Base-by-base conservation (phyloP, 1,140 invertebrate genomes). In the Drosophila pallidifrons region DNA sequence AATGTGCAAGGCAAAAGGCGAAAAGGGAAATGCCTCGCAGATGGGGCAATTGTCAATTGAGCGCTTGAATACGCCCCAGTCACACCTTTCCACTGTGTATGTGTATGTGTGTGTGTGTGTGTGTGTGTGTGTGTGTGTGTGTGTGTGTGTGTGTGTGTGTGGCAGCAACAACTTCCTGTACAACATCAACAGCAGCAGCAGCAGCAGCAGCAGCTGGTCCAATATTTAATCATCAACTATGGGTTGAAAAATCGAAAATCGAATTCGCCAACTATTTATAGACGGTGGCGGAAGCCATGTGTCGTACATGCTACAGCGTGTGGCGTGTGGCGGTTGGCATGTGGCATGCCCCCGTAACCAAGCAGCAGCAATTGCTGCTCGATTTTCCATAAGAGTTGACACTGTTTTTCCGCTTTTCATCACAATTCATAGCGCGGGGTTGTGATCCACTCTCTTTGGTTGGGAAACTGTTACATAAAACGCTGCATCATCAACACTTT, bases 41-140 rank as follows among this genome's bases (percentile, higher is more conserved):
- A 8, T 5, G 15, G 46, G 61, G 60, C 64, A 68, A 85, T 85
- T 85, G 81, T 85, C 81, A 81, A 85, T 75, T 63, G 65, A 71
- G 77, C 77, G 81, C 81, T 81, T 81, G 68, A 80, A 55, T 67
- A 72, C 78, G 45, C 46, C 30, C 43, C 25, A 74, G 55, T 64
- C 13, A 66, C 77, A 79, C 69, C 70, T 79, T 67, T 63, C n/a
- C 20, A 32, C 32, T 38, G 35, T 8, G 7, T 32, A 1, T 32
- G 5, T 32, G 30, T 6, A 1, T 3, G 5, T 6, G 30, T 6
- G 30, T 32, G 35, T 38, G 35, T 38, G 7, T 32, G 5, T 32
- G 5, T 32, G 30, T 32, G 5, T 32, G 5, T 32, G 30, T 6
- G 6, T 3, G 5, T 6, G 7, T 32, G 5, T 32, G 5, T 32